These are phyloP conservation scores for Cephus pulcher DNA, from an alignment of 2,888 invertebrate species.

Conservation along the genomic window DNA sequence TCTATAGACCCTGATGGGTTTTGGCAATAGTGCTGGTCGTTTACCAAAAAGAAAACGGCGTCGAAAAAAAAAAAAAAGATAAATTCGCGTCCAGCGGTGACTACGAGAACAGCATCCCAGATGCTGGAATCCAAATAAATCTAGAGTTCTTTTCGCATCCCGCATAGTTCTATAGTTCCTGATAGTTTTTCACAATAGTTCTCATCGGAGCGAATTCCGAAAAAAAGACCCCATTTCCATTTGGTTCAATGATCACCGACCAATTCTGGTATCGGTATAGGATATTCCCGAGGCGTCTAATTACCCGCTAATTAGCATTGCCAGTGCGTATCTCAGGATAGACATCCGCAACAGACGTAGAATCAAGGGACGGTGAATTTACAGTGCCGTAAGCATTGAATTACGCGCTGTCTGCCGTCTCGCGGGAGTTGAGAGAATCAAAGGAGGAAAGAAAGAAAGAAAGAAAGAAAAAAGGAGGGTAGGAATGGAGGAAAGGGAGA, in stretches of 20 bases:
- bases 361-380: conserved; percentile 6
- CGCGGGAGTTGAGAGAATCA: conserved; percentile 3
- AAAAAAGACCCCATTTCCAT: neutral
- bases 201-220: neutral
- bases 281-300: conserved; percentile 1
- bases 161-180: too few species aligned
- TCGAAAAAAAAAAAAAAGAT: too few species aligned
- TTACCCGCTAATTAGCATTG: conserved; percentile 3
- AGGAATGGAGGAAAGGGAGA: neutral
- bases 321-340: neutral
- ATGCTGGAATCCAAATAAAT: too few species aligned
- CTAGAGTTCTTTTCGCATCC: too few species aligned
- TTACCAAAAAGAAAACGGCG: too few species aligned
- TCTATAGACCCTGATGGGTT: too few species aligned
- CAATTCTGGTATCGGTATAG: neutral
- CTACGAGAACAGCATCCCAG: too few species aligned
- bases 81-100: too few species aligned
- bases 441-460: neutral
- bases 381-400: conserved; percentile 6
- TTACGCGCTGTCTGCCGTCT: conserved; percentile 3
- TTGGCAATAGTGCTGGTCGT: too few species aligned
- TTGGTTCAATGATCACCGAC: neutral
- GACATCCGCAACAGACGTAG: neutral
- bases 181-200: too few species aligned
- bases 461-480: neutral